These are phyloP conservation scores for Cheilosia impressa DNA, from an alignment of 2,888 invertebrate species.

Conservation along the genomic window DNA sequence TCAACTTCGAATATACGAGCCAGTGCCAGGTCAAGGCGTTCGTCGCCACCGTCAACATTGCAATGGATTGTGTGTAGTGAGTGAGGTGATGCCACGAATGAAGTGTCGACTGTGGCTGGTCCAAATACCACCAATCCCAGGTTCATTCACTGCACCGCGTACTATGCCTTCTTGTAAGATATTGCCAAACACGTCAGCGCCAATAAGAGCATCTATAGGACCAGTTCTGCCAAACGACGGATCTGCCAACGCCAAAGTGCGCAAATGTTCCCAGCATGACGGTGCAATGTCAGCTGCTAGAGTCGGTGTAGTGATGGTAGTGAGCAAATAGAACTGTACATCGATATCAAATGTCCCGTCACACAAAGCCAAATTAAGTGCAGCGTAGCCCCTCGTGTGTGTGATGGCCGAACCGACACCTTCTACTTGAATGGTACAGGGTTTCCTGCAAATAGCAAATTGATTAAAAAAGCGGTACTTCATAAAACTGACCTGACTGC, in stretches of 20 bases:
- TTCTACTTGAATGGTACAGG: conserved; percentile 15
- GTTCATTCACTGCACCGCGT: conserved; percentile 42
- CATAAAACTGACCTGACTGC: conserved; percentile 33
- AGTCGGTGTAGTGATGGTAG: conserved; percentile 28
- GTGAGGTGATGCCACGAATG: too few species aligned
- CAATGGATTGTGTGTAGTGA: too few species aligned
- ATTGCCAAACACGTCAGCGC: conserved; percentile 38
- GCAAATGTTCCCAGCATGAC: conserved; percentile 36
- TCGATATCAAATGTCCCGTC: conserved; percentile 6
- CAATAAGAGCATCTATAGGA: conserved; percentile 36
- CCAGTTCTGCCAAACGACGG: conserved; percentile 25
- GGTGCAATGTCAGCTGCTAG: conserved; percentile 29
- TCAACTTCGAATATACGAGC: conserved; percentile 17
- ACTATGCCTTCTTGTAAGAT: conserved; percentile 34
- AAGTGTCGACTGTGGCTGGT: too few species aligned
- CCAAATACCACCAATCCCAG: neutral
- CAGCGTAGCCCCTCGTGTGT: neutral
- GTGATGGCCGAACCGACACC: conserved; percentile 15
- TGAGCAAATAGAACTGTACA: conserved; percentile 23
- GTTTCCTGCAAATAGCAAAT: conserved; percentile 35
- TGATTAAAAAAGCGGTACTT: conserved; percentile 31
- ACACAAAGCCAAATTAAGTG: neutral
- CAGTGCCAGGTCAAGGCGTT: neutral
- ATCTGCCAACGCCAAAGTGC: conserved; percentile 37
- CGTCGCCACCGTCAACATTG: too few species aligned